Evolutionary conservation across 2,113 vertebrate genomes (phyloP).

Genomic region (Daboia siamensis): DNA sequence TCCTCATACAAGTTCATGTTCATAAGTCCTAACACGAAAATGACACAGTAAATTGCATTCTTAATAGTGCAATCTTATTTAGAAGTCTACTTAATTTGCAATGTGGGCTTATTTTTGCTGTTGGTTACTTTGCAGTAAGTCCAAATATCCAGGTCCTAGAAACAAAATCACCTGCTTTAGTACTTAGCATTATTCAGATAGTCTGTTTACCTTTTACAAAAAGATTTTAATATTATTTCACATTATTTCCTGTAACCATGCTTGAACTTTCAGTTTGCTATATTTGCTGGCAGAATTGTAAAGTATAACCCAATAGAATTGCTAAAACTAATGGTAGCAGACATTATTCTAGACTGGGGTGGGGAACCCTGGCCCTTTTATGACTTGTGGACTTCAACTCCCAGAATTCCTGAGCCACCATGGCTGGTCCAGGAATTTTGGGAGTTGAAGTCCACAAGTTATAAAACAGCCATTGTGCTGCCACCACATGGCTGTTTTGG

Average conservation of each 20-base stretch:
- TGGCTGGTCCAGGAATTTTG: too few species aligned
- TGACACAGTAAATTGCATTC: neutral
- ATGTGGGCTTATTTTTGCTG: neutral
- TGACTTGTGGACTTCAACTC: too few species aligned
- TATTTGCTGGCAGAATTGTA: slow-evolving; percentile 6
- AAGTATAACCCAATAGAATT: slow-evolving; percentile 2
- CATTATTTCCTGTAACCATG: neutral
- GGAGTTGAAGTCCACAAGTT: too few species aligned
- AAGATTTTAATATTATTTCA: neutral
- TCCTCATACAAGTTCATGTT: neutral
- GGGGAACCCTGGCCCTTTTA: too few species aligned
- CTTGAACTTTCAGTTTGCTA: slow-evolving; percentile 4
- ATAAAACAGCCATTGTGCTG: too few species aligned
- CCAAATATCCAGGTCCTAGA: neutral
- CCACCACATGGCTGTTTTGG: too few species aligned
- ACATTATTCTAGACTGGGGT: neutral
- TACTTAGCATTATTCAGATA: neutral
- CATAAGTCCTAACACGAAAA: neutral
- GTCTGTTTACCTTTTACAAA: neutral
- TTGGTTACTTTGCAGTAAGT: neutral
- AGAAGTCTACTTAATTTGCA: neutral
- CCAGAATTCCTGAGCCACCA: too few species aligned
- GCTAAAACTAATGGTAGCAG: neutral
- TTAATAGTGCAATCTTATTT: neutral
- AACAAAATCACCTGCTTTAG: neutral